These are phyloP conservation scores for Toxotes lorentzi DNA, from an alignment of 2,797 vertebrate genomes.

Conservation along the genomic window DNA sequence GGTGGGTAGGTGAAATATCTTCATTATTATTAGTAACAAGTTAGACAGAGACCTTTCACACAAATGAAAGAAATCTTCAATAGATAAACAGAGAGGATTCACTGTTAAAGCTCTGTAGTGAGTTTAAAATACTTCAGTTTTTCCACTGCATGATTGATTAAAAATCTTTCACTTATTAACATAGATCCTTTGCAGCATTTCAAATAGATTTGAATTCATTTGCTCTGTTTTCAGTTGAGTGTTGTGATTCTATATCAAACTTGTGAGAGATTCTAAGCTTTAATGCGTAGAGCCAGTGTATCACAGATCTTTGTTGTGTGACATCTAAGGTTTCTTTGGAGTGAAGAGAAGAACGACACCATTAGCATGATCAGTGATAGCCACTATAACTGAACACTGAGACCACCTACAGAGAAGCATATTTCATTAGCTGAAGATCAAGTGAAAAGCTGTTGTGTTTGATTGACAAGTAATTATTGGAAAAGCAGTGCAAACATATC, in stretches of 20 bases:
- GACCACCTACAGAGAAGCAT: background rate
- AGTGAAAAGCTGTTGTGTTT: background rate
- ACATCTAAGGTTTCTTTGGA: background rate
- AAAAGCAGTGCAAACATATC: background rate
- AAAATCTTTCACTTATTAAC: background rate
- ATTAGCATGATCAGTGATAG: background rate
- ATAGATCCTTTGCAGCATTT: background rate
- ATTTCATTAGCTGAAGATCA: conserved; percentile 8
- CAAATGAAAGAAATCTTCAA: no score
- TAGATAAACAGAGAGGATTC: no score
- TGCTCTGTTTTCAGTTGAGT: background rate
- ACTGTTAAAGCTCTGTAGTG: no score
- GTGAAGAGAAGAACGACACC: background rate
- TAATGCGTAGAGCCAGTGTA: no score
- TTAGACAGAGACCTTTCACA: background rate
- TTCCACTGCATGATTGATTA: background rate
- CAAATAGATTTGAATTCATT: background rate
- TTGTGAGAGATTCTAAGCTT: background rate
- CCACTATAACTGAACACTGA: background rate
- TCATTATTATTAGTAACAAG: background rate
- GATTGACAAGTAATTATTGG: conserved; percentile 7
- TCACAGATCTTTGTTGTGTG: background rate
- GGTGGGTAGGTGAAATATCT: background rate
- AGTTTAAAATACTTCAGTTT: background rate
- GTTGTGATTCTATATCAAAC: background rate